phyloP scores from a whole-genome alignment of 2,888 invertebrate genomes.

The Thereva unica region DNA sequence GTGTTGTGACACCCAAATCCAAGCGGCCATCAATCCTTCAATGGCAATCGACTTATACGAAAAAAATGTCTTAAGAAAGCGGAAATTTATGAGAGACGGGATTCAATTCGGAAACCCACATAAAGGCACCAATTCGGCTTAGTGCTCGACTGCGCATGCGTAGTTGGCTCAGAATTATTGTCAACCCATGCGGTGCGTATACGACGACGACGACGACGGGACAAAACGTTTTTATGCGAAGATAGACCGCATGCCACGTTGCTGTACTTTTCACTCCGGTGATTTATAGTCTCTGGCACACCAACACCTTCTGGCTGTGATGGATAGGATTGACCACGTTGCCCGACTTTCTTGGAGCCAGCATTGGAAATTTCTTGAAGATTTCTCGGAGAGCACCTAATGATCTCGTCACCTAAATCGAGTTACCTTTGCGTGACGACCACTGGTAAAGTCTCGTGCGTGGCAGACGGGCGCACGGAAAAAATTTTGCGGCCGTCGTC shows the following conservation, averaged over 20 bases:
- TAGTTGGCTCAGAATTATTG: conserved; percentile 19
- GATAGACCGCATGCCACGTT: conserved; percentile 21
- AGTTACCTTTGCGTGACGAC: too few species aligned
- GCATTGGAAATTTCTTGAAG: too few species aligned
- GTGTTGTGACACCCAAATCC: conserved; percentile 29
- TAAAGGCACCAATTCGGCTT: conserved; percentile 23
- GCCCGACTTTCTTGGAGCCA: too few species aligned
- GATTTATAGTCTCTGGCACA: conserved; percentile 28
- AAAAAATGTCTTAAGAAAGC: conserved; percentile 6
- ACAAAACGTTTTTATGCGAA: not conserved
- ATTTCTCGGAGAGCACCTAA: too few species aligned
- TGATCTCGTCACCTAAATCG: too few species aligned
- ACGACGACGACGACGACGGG: not conserved
- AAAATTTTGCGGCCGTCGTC: too few species aligned
- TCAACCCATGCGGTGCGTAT: conserved; percentile 24
- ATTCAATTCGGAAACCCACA: conserved; percentile 22
- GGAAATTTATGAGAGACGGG: conserved; percentile 21
- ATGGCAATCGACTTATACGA: conserved; percentile 17
- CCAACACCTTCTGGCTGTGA: conserved; percentile 2
- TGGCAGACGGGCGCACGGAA: too few species aligned
- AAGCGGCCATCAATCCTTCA: conserved; percentile 27
- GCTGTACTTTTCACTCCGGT: conserved; percentile 18
- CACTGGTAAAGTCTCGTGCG: too few species aligned
- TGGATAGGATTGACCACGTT: not conserved
- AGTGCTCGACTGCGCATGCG: conserved; percentile 4